Evolutionary conservation across 1,140 invertebrate species (phyloP), one percentile per base, ranked within the genome.

Genomic region (Oedothorax gibbosus): DNA sequence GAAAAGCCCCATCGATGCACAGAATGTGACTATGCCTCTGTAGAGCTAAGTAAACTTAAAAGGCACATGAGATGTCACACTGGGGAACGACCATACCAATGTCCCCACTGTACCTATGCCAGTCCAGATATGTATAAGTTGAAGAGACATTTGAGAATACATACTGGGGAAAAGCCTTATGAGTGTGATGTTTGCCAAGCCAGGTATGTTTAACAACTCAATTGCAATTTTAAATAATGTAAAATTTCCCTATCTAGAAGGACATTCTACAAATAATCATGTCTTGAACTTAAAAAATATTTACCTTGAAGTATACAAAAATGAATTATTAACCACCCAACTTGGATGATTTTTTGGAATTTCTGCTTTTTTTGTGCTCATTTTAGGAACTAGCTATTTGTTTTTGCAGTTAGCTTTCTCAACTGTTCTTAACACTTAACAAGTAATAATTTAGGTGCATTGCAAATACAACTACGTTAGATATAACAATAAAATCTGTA

Each of bases 101-200:
- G 98, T 90, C 95, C 96, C 0, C 96, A 99, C 91, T 99, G 98
- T 91, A 98, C 96, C 7, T 99, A 99, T 89, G 97, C 98, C 14
- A 98, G 96, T 89, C 97, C 97, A 8, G 98, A 99, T 90, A 98
- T 97, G 20, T 99, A 99, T 90, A 99, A 99, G 91, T 91, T 99
- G n/a, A 93, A 93, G 88, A 88, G 93, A 15, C 93, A 93, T 89
- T 87, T 93, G 53, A 87, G 93, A 68, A 93, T 93, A 69, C 93
- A 93, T 87, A 93, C 93, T 0, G 92, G 93, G 4, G 93, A 93
- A 87, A 93, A 93, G 87, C 93, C 93, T 9, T 93, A 93, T 86
- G 91, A 92, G 86, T 93, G 93, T 89, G 92, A 93, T 85, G 91
- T 93, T 54, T 93, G 93, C 87, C 90, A 92, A 85, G 89, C 95